Evolutionary conservation across 1,140 invertebrate genomes (phyloP).

Genomic region (Ooceraea biroi): DNA sequence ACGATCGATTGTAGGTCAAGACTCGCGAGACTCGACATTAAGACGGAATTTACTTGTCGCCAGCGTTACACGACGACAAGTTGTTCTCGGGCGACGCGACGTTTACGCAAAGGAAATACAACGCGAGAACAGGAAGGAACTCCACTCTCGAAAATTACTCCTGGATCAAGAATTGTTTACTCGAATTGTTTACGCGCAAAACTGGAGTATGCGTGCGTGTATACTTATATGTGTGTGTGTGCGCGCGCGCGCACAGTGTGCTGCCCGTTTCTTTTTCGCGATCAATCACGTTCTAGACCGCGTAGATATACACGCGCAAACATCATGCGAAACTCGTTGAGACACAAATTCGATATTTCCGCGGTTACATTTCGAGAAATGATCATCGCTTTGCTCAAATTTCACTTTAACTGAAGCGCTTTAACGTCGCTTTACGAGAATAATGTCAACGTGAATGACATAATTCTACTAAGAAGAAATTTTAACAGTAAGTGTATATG

Average conservation of each 20-base stretch:
- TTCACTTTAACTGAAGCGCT: too few species aligned
- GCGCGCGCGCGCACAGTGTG: neutral
- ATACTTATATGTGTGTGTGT: neutral
- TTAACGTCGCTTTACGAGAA: too few species aligned
- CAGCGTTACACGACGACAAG: neutral
- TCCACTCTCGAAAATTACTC: conserved; percentile 72
- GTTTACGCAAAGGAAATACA: conserved; percentile 54
- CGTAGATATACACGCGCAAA: conserved; percentile 43
- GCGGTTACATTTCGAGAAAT: neutral
- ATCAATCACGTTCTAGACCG: conserved; percentile 47
- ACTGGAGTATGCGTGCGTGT: conserved; percentile 15
- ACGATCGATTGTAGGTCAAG: conserved; percentile 27
- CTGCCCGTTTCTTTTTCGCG: conserved; percentile 20
- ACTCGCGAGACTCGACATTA: conserved; percentile 27
- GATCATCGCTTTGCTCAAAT: neutral
- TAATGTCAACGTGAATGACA: too few species aligned
- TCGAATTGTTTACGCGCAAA: conserved; percentile 58
- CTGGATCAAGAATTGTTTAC: conserved; percentile 65
- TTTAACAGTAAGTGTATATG: too few species aligned
- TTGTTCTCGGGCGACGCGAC: neutral
- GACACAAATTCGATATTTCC: neutral
- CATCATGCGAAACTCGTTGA: conserved; percentile 26
- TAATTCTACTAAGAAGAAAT: too few species aligned
- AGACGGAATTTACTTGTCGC: conserved; percentile 31
- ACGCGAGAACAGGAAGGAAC: conserved; percentile 40